phyloP scores from a whole-genome alignment of 1,140 invertebrate genomes.

The Campodea augens region DNA sequence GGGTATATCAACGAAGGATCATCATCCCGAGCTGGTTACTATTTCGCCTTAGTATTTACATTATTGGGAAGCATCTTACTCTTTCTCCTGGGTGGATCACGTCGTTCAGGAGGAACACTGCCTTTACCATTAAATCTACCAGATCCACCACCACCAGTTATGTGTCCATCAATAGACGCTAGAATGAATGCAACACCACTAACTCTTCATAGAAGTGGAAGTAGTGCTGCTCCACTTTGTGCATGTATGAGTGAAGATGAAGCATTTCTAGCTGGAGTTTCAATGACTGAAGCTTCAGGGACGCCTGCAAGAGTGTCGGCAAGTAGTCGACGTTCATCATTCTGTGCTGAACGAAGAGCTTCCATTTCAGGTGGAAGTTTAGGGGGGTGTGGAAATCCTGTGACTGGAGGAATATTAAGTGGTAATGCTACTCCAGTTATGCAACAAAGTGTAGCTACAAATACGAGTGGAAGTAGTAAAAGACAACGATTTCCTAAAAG shows the following conservation, averaged over 20 bases:
- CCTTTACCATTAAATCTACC: not conserved
- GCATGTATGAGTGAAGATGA: not conserved
- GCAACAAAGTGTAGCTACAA: too few relatives aligned
- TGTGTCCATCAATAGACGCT: not conserved
- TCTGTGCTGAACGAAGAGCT: too few relatives aligned
- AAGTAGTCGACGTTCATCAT: too few relatives aligned
- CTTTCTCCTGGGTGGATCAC: not conserved
- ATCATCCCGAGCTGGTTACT: not conserved
- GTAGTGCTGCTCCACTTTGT: not conserved
- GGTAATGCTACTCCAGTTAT: too few relatives aligned
- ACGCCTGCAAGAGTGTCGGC: too few relatives aligned
- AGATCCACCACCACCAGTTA: not conserved
- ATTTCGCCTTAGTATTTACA: not conserved
- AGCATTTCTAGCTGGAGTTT: not conserved
- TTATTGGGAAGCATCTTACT: not conserved
- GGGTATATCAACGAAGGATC: not conserved
- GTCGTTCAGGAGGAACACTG: not conserved
- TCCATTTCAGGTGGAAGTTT: too few relatives aligned
- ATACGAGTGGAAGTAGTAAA: too few relatives aligned
- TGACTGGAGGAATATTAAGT: too few relatives aligned
- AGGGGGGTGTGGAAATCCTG: too few relatives aligned
- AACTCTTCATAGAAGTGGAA: not conserved
- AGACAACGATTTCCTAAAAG: not conserved
- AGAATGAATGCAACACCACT: not conserved
- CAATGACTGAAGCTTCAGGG: too few relatives aligned